Conservation (phyloP, 2,888 invertebrate genomes). For the Dysmachus trigonus region DNA sequence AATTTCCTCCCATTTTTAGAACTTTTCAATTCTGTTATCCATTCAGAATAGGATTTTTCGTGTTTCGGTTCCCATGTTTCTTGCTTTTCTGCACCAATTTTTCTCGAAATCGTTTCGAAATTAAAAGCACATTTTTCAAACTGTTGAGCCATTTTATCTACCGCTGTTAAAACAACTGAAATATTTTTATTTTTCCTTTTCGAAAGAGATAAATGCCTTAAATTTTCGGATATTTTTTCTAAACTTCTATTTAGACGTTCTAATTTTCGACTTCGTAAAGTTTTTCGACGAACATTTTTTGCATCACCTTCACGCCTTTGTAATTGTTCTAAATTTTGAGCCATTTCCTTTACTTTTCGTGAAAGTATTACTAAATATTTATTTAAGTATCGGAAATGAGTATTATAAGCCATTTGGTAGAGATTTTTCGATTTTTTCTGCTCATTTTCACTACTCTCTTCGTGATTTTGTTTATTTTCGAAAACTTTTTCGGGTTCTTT, state of each 20-base stretch:
- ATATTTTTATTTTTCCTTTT: constrained; percentile 54
- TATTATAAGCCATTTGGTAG: constrained; percentile 48
- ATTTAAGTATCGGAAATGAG: constrained; percentile 55
- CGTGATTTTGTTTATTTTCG: neutral
- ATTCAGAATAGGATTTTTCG: constrained; percentile 57
- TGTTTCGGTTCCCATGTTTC: neutral
- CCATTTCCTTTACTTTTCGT: constrained; percentile 56
- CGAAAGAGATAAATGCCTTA: constrained; percentile 52
- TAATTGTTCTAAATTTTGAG: constrained; percentile 52
- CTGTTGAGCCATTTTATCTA: constrained; percentile 55
- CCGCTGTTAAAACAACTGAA: constrained; percentile 52
- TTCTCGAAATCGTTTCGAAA: constrained; percentile 54
- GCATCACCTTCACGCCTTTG: constrained; percentile 40
- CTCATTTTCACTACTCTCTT: neutral
- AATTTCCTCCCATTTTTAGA: constrained; percentile 59
- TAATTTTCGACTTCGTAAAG: constrained; percentile 47
- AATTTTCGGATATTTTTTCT: constrained; percentile 55
- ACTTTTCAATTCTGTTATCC: constrained; percentile 61
- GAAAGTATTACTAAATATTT: constrained; percentile 56
- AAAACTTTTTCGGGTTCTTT: neutral
- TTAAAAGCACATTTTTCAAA: constrained; percentile 55
- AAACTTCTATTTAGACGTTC: constrained; percentile 55
- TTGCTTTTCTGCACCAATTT: constrained; percentile 11
- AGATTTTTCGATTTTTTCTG: constrained; percentile 10
- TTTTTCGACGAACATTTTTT: neutral